Evolutionary conservation across 2,888 invertebrate species (phyloP).

Genomic region (Noctua janthina): DNA sequence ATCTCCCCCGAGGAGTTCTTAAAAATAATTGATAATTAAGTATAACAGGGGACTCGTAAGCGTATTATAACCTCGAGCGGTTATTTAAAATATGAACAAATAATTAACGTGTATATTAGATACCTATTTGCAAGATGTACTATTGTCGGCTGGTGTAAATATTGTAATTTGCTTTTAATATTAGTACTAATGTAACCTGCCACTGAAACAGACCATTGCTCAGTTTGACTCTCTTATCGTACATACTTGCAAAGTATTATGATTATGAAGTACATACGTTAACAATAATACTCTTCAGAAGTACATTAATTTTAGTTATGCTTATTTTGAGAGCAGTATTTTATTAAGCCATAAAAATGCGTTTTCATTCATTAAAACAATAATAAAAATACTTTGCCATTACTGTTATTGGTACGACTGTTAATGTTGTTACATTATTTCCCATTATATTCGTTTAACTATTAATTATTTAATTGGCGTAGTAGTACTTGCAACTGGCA

Average conservation of each 20-base stretch:
- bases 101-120: constrained; percentile 83
- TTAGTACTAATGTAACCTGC: constrained; percentile 83
- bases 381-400: constrained; percentile 12
- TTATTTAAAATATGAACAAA: constrained; percentile 75
- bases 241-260: constrained; percentile 31
- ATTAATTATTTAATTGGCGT: constrained; percentile 32
- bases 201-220: constrained; percentile 89
- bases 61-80: constrained; percentile 64
- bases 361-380: background rate
- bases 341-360: constrained; percentile 26
- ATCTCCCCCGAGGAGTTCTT: constrained; percentile 85
- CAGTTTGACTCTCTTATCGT: constrained; percentile 70
- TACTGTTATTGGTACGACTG: constrained; percentile 1
- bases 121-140: constrained; percentile 76
- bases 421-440: background rate
- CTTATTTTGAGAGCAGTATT: constrained; percentile 28
- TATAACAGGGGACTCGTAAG: constrained; percentile 66
- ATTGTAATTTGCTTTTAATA: constrained; percentile 89
- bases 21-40: constrained; percentile 84
- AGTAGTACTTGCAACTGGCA: constrained; percentile 72
- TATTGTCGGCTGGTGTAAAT: constrained; percentile 86
- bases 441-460: background rate
- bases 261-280: constrained; percentile 35
- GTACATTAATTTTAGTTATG: constrained; percentile 42
- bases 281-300: constrained; percentile 43